phyloP scores from a whole-genome alignment of 2,888 invertebrate species.

The Tachina grossa region DNA sequence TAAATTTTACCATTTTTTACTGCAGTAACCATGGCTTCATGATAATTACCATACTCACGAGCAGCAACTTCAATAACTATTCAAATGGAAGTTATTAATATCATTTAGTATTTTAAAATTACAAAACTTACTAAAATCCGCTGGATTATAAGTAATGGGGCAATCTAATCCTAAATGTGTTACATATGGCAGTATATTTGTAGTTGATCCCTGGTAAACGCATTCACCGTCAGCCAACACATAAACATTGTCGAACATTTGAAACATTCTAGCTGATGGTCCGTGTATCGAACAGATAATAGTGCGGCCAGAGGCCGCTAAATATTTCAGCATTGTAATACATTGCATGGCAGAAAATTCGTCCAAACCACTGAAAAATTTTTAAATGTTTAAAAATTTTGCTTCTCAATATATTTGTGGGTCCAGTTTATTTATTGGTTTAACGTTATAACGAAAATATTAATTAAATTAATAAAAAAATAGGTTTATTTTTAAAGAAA shows the following conservation, averaged over 20 bases:
- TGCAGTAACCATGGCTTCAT: slow-evolving; percentile 87
- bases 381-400: slow-evolving; percentile 5
- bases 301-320: slow-evolving; percentile 93
- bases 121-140: slow-evolving; percentile 92
- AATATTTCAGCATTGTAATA: slow-evolving; percentile 89
- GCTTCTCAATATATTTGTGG: not conserved
- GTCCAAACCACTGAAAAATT: slow-evolving; percentile 90
- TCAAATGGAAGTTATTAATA: not conserved
- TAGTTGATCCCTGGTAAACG: slow-evolving; percentile 92
- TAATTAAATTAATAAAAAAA: too few species aligned
- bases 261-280: slow-evolving; percentile 95
- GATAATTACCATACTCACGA: slow-evolving; percentile 89
- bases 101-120: not conserved
- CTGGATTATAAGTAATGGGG: slow-evolving; percentile 96
- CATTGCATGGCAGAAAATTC: slow-evolving; percentile 95
- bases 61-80: slow-evolving; percentile 92
- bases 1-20: slow-evolving; percentile 87
- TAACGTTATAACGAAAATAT: too few species aligned
- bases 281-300: slow-evolving; percentile 97
- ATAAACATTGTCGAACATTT: slow-evolving; percentile 95
- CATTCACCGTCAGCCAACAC: slow-evolving; percentile 94
- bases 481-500: too few species aligned
- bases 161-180: slow-evolving; percentile 90
- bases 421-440: too few species aligned
- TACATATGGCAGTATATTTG: slow-evolving; percentile 92